Conservation (phyloP, 1,140 invertebrate genomes). For the Spodoptera litura region DNA sequence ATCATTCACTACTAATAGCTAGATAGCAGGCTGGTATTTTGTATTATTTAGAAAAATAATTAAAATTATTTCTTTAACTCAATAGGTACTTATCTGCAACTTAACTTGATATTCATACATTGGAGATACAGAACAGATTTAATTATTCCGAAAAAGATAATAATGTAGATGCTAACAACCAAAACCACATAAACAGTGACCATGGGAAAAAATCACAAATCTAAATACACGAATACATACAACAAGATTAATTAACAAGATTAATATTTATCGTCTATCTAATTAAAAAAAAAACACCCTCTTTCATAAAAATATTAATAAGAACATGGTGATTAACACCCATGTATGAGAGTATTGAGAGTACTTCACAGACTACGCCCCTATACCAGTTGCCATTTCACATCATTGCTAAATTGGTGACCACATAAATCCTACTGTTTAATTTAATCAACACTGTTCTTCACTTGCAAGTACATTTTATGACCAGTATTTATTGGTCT, state of each 20-base stretch:
- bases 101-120: too few species aligned
- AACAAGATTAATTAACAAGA: slow-evolving; percentile 27
- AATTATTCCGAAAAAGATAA: too few species aligned
- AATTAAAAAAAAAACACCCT: slow-evolving; percentile 39
- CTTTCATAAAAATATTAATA: slow-evolving; percentile 32
- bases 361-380: slow-evolving; percentile 71
- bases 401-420: slow-evolving; percentile 80
- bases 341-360: slow-evolving; percentile 59
- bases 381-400: slow-evolving; percentile 75
- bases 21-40: too few species aligned
- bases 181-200: neutral
- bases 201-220: too few species aligned
- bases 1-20: too few species aligned
- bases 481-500: slow-evolving; percentile 65
- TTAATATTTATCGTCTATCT: slow-evolving; percentile 33
- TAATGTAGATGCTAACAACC: too few species aligned
- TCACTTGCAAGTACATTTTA: slow-evolving; percentile 61
- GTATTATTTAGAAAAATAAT: too few species aligned
- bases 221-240: neutral
- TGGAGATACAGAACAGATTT: too few species aligned
- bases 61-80: too few species aligned
- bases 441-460: slow-evolving; percentile 82
- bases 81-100: too few species aligned
- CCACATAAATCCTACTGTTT: slow-evolving; percentile 80
- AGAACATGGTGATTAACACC: slow-evolving; percentile 53